Evolutionary conservation across 2,888 invertebrate genomes (phyloP).

Genomic region (Stenodera caucasica): DNA sequence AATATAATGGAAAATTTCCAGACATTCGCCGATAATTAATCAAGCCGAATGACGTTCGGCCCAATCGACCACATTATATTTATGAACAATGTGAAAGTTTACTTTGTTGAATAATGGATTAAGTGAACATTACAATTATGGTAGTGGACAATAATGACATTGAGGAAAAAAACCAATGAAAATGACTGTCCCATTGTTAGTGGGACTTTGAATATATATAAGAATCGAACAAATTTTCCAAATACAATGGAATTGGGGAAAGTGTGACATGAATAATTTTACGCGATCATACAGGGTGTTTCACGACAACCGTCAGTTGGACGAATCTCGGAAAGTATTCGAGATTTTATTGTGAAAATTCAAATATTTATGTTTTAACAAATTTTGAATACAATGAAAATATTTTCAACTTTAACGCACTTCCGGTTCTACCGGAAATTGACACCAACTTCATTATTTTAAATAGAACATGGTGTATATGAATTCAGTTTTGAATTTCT

Average conservation of each 20-base stretch:
- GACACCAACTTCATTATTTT: too few species aligned
- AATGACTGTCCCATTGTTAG: slow-evolving; percentile 1
- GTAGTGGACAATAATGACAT: slow-evolving; percentile 4
- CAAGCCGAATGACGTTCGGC: not conserved
- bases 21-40: not conserved
- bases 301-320: too few species aligned
- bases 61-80: not conserved
- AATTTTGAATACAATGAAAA: too few species aligned
- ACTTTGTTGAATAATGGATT: slow-evolving; percentile 3
- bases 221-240: not conserved
- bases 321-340: too few species aligned
- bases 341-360: too few species aligned
- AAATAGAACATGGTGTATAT: too few species aligned
- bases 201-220: not conserved
- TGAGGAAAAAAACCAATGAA: not conserved
- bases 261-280: slow-evolving; percentile 2
- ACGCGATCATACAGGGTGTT: too few species aligned
- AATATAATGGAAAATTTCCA: not conserved
- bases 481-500: too few species aligned
- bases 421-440: too few species aligned
- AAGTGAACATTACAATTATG: slow-evolving; percentile 2
- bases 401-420: too few species aligned
- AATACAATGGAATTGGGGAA: slow-evolving; percentile 7
- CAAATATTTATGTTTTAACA: too few species aligned
- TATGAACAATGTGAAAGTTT: slow-evolving; percentile 6